Percentiles rank a stretch among this genome's conserved stretches.
Conservation (phyloP, 2,113 vertebrate species). For the Dinomys branickii region DNA sequence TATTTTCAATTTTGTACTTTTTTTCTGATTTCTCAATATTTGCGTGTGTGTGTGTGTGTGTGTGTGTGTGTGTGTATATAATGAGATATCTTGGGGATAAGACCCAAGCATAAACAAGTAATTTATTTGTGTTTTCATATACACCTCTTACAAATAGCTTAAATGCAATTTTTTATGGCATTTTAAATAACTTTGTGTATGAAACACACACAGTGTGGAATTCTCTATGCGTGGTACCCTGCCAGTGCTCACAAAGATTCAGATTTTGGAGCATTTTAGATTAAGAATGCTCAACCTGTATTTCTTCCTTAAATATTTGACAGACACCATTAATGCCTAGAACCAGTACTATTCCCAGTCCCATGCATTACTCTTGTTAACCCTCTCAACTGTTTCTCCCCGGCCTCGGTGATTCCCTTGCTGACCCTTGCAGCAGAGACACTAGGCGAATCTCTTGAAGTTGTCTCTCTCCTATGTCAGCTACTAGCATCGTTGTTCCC, state of each 20-base stretch:
- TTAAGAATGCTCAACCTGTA: background rate
- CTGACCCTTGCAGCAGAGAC: background rate
- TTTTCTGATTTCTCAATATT: background rate
- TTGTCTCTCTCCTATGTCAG: background rate
- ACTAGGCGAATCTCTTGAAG: background rate
- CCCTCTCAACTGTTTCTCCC: background rate
- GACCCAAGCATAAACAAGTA: background rate
- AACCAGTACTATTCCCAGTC: background rate
- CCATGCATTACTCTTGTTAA: background rate
- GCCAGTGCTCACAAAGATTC: background rate
- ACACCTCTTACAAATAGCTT: background rate
- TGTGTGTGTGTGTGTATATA: background rate
- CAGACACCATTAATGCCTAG: background rate
- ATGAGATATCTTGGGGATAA: background rate
- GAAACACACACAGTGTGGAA: background rate
- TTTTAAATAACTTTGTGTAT: background rate
- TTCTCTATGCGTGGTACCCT: background rate
- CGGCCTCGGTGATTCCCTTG: background rate
- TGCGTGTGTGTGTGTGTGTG: background rate
- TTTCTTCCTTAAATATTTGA: background rate
- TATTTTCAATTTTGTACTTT: background rate
- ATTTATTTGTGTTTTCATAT: background rate
- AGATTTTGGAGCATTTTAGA: background rate
- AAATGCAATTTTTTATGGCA: background rate
- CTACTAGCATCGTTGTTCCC: background rate